These are phyloP conservation scores for Atethmia centrago DNA, from an alignment of 2,888 invertebrate species.

Conservation along the genomic window DNA sequence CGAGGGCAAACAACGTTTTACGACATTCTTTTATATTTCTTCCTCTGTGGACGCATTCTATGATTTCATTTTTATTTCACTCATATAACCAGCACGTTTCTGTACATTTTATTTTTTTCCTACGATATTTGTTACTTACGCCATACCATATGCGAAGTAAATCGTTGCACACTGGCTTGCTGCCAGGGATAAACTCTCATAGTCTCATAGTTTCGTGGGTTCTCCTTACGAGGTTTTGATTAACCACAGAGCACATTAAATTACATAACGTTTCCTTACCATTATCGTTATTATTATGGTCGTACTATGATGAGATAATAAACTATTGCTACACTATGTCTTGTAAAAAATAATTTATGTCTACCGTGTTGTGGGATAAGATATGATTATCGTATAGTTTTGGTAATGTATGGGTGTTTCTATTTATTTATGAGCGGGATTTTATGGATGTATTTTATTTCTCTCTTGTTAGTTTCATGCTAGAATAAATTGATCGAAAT, in stretches of 20 bases:
- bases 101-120: constrained; percentile 33
- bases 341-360: constrained; percentile 49
- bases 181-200: constrained; percentile 50
- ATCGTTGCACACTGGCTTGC: constrained; percentile 57
- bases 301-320: constrained; percentile 31
- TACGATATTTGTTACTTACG: constrained; percentile 44
- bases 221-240: constrained; percentile 58
- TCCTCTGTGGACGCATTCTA: not conserved
- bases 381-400: constrained; percentile 18
- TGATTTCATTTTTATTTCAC: constrained; percentile 43
- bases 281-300: constrained; percentile 54
- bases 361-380: not conserved
- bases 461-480: too few relatives aligned
- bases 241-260: constrained; percentile 60
- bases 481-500: too few relatives aligned
- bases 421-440: not conserved
- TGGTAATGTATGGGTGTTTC: constrained; percentile 7
- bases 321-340: constrained; percentile 37
- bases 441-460: not conserved
- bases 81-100: constrained; percentile 34
- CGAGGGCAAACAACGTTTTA: constrained; percentile 34
- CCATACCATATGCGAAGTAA: constrained; percentile 36
- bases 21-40: constrained; percentile 19
- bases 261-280: constrained; percentile 52
- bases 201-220: constrained; percentile 26